Evolutionary conservation across 2,113 vertebrate species (phyloP).

Genomic region (Hemiprocne comata): DNA sequence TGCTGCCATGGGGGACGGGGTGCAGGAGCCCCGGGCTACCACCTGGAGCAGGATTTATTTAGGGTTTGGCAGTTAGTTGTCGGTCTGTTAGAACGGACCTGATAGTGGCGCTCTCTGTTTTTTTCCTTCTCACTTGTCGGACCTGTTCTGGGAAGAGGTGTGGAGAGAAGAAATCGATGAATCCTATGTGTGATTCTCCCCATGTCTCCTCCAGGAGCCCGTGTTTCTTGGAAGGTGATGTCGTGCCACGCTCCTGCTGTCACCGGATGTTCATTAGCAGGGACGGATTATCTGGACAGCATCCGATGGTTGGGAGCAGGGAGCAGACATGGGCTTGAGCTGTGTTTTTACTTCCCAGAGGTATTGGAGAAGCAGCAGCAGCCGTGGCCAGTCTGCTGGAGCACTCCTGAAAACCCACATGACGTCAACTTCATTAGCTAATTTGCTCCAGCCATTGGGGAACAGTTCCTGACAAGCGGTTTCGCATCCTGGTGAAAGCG

Average conservation of each 20-base stretch:
- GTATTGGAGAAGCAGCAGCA: neutral
- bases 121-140: accelerated
- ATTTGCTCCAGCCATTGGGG: neutral
- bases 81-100: neutral
- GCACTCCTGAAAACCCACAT: accelerated
- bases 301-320: neutral
- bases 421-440: neutral
- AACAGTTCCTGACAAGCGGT: neutral
- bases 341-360: neutral
- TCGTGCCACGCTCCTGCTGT: accelerated
- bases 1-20: neutral
- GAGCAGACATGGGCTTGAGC: accelerated
- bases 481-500: neutral
- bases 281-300: neutral
- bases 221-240: neutral
- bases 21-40: neutral
- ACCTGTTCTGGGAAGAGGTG: neutral
- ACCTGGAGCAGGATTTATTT: neutral
- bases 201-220: neutral
- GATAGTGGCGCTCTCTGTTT: accelerated
- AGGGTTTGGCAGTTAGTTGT: neutral
- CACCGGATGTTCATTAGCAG: neutral
- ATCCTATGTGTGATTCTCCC: neutral
- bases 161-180: neutral
- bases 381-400: accelerated